Conservation (phyloP, 2,888 invertebrate species). For the Himalopsyche tibetana region DNA sequence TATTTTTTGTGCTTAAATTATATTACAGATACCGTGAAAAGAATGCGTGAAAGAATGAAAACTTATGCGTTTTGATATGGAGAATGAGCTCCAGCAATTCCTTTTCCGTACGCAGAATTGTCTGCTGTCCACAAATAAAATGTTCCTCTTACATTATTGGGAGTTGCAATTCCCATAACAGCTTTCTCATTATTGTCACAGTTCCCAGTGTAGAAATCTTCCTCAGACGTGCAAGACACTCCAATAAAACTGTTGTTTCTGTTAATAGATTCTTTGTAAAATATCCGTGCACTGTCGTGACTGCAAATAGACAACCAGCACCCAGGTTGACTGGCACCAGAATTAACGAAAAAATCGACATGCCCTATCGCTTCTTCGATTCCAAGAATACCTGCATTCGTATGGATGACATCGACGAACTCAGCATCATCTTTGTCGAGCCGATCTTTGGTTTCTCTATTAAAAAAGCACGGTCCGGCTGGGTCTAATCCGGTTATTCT, state of each 20-base stretch:
- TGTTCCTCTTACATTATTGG: constrained; percentile 37
- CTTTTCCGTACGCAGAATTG: constrained; percentile 52
- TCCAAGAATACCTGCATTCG: constrained; percentile 73
- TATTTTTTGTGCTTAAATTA: too few species aligned
- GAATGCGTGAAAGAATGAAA: too few species aligned
- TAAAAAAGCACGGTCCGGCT: constrained; percentile 73
- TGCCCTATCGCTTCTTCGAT: constrained; percentile 73
- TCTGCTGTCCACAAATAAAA: constrained; percentile 57
- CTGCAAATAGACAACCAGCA: constrained; percentile 68
- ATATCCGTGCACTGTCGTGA: constrained; percentile 53
- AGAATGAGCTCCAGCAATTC: constrained; percentile 45
- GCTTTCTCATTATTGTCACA: constrained; percentile 50
- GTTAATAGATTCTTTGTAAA: constrained; percentile 54
- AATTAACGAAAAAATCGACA: constrained; percentile 77
- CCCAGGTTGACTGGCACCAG: constrained; percentile 75
- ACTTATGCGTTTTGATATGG: too few species aligned
- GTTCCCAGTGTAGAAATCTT: constrained; percentile 21
- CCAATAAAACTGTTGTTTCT: constrained; percentile 51
- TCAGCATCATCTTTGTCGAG: constrained; percentile 73
- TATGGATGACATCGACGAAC: constrained; percentile 77
- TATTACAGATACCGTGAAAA: too few species aligned
- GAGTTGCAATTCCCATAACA: constrained; percentile 53
- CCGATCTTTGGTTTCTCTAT: constrained; percentile 67
- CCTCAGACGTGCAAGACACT: constrained; percentile 49
- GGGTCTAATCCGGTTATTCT: constrained; percentile 73